Evolutionary conservation across 2,888 invertebrate genomes (phyloP).

Genomic region (Eucera pruinosa): DNA sequence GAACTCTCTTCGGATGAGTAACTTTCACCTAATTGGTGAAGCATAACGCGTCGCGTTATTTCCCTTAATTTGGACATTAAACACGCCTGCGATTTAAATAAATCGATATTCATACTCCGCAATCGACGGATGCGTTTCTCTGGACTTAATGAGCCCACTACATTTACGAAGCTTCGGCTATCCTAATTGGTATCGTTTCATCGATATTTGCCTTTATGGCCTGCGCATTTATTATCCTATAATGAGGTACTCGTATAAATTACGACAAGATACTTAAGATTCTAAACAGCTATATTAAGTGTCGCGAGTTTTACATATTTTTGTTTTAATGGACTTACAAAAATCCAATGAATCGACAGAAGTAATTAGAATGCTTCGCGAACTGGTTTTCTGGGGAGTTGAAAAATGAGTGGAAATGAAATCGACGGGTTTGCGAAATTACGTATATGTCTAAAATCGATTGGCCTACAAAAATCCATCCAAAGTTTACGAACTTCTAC

Average conservation of each 20-base stretch:
- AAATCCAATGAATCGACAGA: background rate
- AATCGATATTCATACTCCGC: background rate
- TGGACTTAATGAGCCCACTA: background rate
- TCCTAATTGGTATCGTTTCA: background rate
- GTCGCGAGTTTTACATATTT: background rate
- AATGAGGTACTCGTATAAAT: background rate
- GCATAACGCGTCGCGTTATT: conserved; percentile 14
- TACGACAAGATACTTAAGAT: background rate
- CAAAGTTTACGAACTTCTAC: background rate
- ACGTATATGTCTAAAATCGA: background rate
- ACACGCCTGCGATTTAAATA: background rate
- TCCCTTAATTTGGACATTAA: background rate
- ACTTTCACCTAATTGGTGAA: conserved; percentile 59
- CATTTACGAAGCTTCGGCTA: background rate
- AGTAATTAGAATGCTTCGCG: background rate
- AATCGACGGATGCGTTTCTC: conserved; percentile 11
- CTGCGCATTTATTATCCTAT: background rate
- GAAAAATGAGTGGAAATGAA: background rate
- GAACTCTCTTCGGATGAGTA: too few relatives aligned
- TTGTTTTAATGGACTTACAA: background rate
- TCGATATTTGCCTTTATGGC: background rate
- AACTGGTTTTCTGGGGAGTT: too few relatives aligned
- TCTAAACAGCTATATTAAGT: background rate
- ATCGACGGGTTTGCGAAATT: background rate
- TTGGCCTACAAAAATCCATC: background rate